A percentile compares a stretch with the other conserved stretches of the same genome.
phyloP scores from a whole-genome alignment of 2,888 invertebrate species.

The Agrotis ipsilon region DNA sequence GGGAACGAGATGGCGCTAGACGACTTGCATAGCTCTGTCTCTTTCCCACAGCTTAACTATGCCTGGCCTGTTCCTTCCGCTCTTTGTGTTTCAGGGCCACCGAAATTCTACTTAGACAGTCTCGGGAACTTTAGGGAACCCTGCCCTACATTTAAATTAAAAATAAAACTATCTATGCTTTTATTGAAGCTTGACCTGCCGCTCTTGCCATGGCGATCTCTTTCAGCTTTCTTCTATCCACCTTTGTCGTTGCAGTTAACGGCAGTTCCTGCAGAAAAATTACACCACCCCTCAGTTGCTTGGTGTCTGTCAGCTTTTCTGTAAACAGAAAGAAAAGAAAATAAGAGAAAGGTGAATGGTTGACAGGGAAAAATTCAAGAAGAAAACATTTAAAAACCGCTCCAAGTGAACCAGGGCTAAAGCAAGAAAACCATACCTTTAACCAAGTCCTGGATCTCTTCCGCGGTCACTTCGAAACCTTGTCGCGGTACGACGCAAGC shows the following conservation, averaged over 20 bases:
- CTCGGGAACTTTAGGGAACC: no score
- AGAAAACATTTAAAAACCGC: not conserved
- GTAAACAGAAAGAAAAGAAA: conserved; percentile 36
- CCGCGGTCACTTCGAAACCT: conserved; percentile 64
- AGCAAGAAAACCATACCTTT: conserved; percentile 69
- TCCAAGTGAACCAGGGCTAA: conserved; percentile 17
- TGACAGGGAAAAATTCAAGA: not conserved
- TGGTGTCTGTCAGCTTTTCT: conserved; percentile 69
- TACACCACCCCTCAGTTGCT: conserved; percentile 77
- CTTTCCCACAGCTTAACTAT: no score
- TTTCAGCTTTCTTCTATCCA: conserved; percentile 71
- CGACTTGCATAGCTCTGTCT: no score
- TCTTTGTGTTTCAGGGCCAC: no score
- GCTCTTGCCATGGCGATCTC: conserved; percentile 68
- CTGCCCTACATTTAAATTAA: no score
- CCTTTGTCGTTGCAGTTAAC: conserved; percentile 70
- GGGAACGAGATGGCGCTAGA: no score
- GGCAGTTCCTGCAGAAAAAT: conserved; percentile 74
- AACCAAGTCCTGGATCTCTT: conserved; percentile 78
- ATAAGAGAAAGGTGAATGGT: no score
- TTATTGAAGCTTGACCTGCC: no score
- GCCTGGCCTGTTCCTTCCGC: no score
- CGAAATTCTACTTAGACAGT: no score
- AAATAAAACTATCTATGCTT: no score
- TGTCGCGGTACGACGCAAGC: conserved; percentile 74